phyloP scores from a whole-genome alignment of 1,140 invertebrate genomes.

The Panagrolaimus sp. region DNA sequence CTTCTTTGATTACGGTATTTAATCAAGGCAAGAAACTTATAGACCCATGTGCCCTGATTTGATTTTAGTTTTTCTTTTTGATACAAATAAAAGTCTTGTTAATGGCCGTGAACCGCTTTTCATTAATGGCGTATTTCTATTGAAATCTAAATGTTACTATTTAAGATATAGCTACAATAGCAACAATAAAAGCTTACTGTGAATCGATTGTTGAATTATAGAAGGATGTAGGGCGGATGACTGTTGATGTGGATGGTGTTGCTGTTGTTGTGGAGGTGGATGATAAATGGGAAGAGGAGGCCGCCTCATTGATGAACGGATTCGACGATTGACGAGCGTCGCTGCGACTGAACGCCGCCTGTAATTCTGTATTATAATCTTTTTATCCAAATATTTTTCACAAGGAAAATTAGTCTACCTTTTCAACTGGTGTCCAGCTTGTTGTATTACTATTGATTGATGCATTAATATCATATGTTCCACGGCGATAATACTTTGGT shows the following conservation, averaged over 20 bases:
- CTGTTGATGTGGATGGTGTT: neutral
- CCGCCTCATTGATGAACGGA: neutral
- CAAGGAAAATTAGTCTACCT: neutral
- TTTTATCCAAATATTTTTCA: neutral
- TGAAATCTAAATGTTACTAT: no score
- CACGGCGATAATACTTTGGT: neutral
- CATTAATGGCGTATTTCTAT: no score
- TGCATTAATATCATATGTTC: neutral
- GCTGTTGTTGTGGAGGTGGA: neutral
- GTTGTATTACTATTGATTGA: neutral
- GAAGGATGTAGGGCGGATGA: neutral
- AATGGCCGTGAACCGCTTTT: no score
- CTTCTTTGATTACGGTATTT: no score
- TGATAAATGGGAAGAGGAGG: neutral
- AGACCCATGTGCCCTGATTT: no score
- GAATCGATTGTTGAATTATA: slow-evolving; percentile 1
- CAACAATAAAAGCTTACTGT: no score
- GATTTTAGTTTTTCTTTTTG: no score
- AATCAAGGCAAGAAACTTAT: no score
- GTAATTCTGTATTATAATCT: slow-evolving; percentile 1
- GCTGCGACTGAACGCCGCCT: slow-evolving; percentile 13
- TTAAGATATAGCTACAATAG: no score
- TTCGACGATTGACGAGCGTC: slow-evolving; percentile 5
- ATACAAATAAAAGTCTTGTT: no score
- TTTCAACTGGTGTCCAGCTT: neutral